These are phyloP conservation scores for Yoshiicerus persimilis DNA, from an alignment of 1,140 invertebrate species.

Conservation along the genomic window DNA sequence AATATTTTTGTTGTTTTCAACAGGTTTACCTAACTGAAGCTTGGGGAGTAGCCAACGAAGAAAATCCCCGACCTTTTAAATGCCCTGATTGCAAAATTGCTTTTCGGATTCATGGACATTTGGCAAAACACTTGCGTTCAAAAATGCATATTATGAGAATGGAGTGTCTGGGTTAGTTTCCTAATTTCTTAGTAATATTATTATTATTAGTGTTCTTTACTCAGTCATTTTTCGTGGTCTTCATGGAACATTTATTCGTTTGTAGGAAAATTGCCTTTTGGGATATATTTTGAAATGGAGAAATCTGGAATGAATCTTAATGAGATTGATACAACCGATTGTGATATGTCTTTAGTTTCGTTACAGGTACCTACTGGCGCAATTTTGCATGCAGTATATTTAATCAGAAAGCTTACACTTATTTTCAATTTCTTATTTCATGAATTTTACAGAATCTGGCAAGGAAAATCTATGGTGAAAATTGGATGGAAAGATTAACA, in stretches of 20 bases:
- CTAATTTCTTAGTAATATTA: not conserved
- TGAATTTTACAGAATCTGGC: slow-evolving; percentile 36
- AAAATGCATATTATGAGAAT: slow-evolving; percentile 96
- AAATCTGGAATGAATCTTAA: slow-evolving; percentile 84
- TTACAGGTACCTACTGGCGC: slow-evolving; percentile 62
- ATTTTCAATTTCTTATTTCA: not conserved
- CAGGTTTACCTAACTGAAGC: slow-evolving; percentile 48
- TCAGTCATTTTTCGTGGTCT: too few species aligned
- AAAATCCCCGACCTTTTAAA: slow-evolving; percentile 90
- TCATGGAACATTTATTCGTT: not conserved
- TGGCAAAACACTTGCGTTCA: slow-evolving; percentile 93
- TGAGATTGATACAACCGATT: slow-evolving; percentile 91
- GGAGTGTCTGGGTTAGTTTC: slow-evolving; percentile 69
- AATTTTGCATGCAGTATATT: not conserved
- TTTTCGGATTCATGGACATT: slow-evolving; percentile 92
- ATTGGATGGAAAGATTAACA: slow-evolving; percentile 39
- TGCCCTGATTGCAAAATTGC: slow-evolving; percentile 94
- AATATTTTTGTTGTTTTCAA: not conserved
- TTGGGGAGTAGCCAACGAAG: slow-evolving; percentile 53
- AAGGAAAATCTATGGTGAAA: slow-evolving; percentile 46
- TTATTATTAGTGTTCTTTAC: not conserved
- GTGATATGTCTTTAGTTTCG: slow-evolving; percentile 86
- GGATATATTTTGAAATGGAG: slow-evolving; percentile 94
- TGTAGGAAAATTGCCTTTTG: slow-evolving; percentile 83
- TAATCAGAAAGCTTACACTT: not conserved